Base-by-base conservation (phyloP, 2,113 vertebrate genomes). In the Rhinoderma darwinii region DNA sequence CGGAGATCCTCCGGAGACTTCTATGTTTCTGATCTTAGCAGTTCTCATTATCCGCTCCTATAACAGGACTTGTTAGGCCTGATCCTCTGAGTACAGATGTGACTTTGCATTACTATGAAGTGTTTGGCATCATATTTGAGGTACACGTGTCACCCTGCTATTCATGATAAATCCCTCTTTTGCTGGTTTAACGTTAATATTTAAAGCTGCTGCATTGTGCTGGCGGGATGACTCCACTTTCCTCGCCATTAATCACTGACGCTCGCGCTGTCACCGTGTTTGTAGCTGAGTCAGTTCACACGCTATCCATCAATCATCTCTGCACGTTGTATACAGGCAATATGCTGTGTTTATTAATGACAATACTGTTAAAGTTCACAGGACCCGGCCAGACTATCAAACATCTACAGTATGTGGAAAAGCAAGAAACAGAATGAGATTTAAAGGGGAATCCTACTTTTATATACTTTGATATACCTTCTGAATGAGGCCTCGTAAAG, bases 171-270 rank as follows among this genome's bases (percentile, higher is more conserved):
- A 72, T 72, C 54, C 22, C 50, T 11, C 47, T 25, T 50, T 6
- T 75, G 73, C 73, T 75, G 73, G 73, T 47, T 75, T 44, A 75
- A 47, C n/a, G 44, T 75, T 75, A 75, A 44, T 75, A 75, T 47
- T 72, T 47, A 75, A 44, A 75, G 41, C 41, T 8, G 11, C 25
- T 47, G 41, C 44, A 47, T 75, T 44, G 73, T 75, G 41, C 41
- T 75, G 11, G 41, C 41, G 73, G 73, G 39, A 75, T 44, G 39
- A 47, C 70, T 75, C 20, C 14, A 11, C 37, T 25, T 35, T 41
- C 35, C 68, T 37, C 37, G 1, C 68, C 68, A 72, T 72, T 37
- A 17, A 72, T 72, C 68, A 72, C 35, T 37, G 20, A 72, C 68
- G 41, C 22, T 7, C 35, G 35, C 35, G 35, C 68, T 72, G 68